Conservation (phyloP, 2,797 vertebrate species). For the Gymnothorax reevesii region DNA sequence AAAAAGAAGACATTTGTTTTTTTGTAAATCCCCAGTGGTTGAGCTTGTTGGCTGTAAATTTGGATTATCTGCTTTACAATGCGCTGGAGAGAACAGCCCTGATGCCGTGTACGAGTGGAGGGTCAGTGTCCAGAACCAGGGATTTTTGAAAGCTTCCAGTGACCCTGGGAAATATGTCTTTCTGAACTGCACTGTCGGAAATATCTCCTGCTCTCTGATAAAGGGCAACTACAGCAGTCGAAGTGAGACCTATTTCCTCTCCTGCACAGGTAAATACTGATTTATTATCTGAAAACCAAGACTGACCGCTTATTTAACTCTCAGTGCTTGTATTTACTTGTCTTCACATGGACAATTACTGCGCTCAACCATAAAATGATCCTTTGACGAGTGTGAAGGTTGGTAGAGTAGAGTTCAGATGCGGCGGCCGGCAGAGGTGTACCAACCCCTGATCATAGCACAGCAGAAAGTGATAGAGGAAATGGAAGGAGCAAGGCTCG, state of each 20-base stretch:
- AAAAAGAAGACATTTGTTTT: not conserved
- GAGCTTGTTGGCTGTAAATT: not conserved
- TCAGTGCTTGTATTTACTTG: too few relatives aligned
- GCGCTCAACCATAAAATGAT: too few relatives aligned
- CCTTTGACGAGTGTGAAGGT: too few relatives aligned
- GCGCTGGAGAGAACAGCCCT: not conserved
- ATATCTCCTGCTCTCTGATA: constrained; percentile 3
- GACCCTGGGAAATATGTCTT: not conserved
- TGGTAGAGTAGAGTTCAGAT: too few relatives aligned
- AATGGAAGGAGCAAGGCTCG: too few relatives aligned
- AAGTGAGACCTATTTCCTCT: not conserved
- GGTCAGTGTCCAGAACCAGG: not conserved
- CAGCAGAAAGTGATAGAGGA: too few relatives aligned
- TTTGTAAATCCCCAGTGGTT: not conserved
- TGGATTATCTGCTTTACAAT: not conserved
- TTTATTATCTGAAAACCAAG: not conserved
- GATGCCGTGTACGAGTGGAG: not conserved
- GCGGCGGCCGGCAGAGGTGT: too few relatives aligned
- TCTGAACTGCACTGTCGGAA: not conserved
- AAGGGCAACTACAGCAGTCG: not conserved
- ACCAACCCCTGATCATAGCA: too few relatives aligned
- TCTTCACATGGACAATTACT: too few relatives aligned
- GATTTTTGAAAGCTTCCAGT: not conserved
- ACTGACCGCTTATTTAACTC: too few relatives aligned
- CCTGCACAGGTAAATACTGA: not conserved